Evolutionary conservation across 2,113 vertebrate species (phyloP), one percentile per base, ranked within the genome.

Genomic region (Myiozetetes cayanensis): DNA sequence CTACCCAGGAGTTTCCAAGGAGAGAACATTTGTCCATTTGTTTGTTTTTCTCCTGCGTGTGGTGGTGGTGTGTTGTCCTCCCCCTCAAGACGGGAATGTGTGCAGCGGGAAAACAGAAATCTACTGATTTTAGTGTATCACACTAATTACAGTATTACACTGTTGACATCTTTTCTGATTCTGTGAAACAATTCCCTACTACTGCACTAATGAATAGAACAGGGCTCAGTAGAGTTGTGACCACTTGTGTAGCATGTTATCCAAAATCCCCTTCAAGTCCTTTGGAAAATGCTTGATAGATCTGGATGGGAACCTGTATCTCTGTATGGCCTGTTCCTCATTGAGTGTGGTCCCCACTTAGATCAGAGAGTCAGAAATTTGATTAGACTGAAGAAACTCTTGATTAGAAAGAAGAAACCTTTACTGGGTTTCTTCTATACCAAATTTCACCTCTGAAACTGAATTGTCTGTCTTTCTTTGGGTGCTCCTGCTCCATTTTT

Each of bases 71-170:
- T 35, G 22, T n/a, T 63, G 21, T 44, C 28, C 11, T 74, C 8
- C 19, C 91, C 27, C 25, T 20, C 18, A 13, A 9, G 27, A 41
- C 27, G 22, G n/a, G 14, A 59, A 62, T 0, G 0, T 31, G 27
- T n/a, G 8, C 11, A 24, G 7, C 16, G 14, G 12, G 10, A 85
- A 94, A 79, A 70, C 2, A 5, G 11, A 67, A 28, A 61, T 4
- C 10, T 25, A 30, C 4, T 52, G 59, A 74, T 77, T 91, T 85
- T 58, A 22, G 9, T n/a, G 28, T 56, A 23, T 43, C 41, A 37
- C 25, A 28, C 24, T 30, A 43, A 44, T 50, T 50, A 50, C 16
- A 50, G 27, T 27, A 50, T 27, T 70, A 30, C 43, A 6, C 20
- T 66, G 9, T 61, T 71, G 21, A 39, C 2, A 61, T 22, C 18